These are phyloP conservation scores for Ariolimax columbianus DNA, from an alignment of 2,888 invertebrate genomes.

Conservation along the genomic window DNA sequence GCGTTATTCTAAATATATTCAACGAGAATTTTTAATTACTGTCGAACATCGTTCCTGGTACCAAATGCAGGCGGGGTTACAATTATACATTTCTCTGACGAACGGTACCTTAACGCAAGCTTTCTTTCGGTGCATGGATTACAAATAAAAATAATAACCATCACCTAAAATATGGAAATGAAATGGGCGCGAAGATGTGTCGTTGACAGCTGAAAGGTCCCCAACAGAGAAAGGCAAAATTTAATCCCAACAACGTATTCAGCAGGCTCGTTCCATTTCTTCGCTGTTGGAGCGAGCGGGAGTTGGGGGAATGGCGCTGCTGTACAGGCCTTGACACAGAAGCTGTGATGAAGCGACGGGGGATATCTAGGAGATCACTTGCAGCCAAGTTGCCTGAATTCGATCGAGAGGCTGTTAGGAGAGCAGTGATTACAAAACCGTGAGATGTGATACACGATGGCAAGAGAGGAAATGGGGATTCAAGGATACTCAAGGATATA, in stretches of 20 bases:
- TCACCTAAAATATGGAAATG: conserved; percentile 43
- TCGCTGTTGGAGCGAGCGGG: background rate
- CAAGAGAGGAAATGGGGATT: background rate
- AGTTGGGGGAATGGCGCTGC: background rate
- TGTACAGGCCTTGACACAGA: background rate
- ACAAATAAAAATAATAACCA: conserved; percentile 13
- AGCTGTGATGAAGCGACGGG: conserved; percentile 13
- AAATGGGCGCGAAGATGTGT: conserved; percentile 21
- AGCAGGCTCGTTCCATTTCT: conserved; percentile 20
- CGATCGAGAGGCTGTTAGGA: background rate
- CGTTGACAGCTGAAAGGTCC: conserved; percentile 40
- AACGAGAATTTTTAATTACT: conserved; percentile 4
- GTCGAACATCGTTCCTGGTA: background rate
- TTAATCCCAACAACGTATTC: conserved; percentile 44
- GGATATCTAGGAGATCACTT: background rate
- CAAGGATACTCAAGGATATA: too few species aligned
- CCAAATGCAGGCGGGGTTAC: too few species aligned
- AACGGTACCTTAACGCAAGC: too few species aligned
- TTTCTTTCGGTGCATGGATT: background rate
- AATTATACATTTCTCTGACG: too few species aligned
- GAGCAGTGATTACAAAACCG: too few species aligned
- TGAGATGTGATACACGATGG: too few species aligned
- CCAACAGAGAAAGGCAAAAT: conserved; percentile 45
- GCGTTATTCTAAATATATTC: background rate
- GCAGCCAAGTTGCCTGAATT: conserved; percentile 7